Conservation (phyloP, 2,113 vertebrate species). For the Amphiprion percula region DNA sequence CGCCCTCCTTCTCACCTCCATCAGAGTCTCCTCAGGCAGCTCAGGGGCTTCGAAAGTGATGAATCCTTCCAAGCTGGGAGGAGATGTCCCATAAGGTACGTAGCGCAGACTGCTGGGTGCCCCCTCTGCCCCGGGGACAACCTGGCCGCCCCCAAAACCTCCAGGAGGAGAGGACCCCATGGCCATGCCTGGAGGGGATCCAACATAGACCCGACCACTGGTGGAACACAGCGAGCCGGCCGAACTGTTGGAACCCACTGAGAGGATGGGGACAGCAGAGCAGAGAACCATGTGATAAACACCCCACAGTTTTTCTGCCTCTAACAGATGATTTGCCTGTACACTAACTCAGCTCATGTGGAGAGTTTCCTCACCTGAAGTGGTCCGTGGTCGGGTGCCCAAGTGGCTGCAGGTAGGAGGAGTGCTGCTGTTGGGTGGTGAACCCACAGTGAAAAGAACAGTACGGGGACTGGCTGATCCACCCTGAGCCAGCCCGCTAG, state of each 20-base stretch:
- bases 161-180: slow-evolving; percentile 79
- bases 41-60: slow-evolving; percentile 97
- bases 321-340: too few species aligned
- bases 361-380: slow-evolving; percentile 87
- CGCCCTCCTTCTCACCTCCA: slow-evolving; percentile 89
- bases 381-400: slow-evolving; percentile 91
- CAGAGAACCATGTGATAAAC: background rate
- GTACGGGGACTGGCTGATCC: slow-evolving; percentile 86
- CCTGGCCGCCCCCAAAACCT: slow-evolving; percentile 50
- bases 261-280: slow-evolving; percentile 19
- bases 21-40: slow-evolving; percentile 96
- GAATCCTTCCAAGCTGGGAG: slow-evolving; percentile 95
- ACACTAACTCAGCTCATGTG: background rate
- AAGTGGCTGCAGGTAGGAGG: slow-evolving; percentile 92
- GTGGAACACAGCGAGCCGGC: slow-evolving; percentile 94
- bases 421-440: slow-evolving; percentile 91
- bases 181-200: slow-evolving; percentile 91
- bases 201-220: slow-evolving; percentile 90
- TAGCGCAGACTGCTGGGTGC: slow-evolving; percentile 91
- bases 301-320: too few species aligned
- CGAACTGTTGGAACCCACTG: slow-evolving; percentile 95
- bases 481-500: slow-evolving; percentile 79
- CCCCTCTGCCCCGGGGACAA: slow-evolving; percentile 84
- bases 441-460: slow-evolving; percentile 97
- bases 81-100: slow-evolving; percentile 93